Percentiles rank a stretch among this genome's conserved stretches.
phyloP scores from a whole-genome alignment of 2,888 invertebrate species.

The Oscheius onirici region DNA sequence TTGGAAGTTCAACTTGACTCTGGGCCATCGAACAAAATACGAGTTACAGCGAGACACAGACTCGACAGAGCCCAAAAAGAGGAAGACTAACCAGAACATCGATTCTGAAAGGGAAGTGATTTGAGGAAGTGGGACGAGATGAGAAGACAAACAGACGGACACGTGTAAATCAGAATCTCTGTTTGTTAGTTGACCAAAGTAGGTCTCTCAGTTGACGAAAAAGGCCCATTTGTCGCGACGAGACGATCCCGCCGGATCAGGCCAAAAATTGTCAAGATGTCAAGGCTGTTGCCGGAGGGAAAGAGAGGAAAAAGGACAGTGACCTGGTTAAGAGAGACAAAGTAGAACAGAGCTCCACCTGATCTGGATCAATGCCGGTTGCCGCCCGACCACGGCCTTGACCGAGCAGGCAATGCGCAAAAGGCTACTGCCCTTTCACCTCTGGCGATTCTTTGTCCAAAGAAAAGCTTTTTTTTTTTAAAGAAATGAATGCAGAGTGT shows the following conservation, averaged over 20 bases:
- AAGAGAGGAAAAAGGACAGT: background rate
- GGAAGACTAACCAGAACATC: constrained; percentile 11
- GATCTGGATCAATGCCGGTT: constrained; percentile 19
- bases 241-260: constrained; percentile 7
- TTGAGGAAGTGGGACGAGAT: constrained; percentile 10
- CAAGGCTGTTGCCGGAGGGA: constrained; percentile 11
- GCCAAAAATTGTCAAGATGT: constrained; percentile 5
- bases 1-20: constrained; percentile 66
- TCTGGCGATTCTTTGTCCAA: background rate
- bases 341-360: background rate
- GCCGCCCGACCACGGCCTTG: constrained; percentile 21
- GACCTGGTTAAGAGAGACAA: constrained; percentile 3
- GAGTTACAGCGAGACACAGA: constrained; percentile 51
- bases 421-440: constrained; percentile 28
- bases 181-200: constrained; percentile 9
- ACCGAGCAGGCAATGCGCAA: constrained; percentile 23
- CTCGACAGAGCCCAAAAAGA: background rate
- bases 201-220: constrained; percentile 28
- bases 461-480: background rate
- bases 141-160: constrained; percentile 8
- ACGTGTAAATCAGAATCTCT: background rate
- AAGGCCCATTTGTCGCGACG: constrained; percentile 28
- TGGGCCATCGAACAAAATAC: constrained; percentile 70
- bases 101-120: background rate
- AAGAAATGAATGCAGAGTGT: background rate